Percentiles rank a stretch among this genome's conserved stretches.
Conservation (phyloP, 2,888 invertebrate species). For the Drosophila borborema region DNA sequence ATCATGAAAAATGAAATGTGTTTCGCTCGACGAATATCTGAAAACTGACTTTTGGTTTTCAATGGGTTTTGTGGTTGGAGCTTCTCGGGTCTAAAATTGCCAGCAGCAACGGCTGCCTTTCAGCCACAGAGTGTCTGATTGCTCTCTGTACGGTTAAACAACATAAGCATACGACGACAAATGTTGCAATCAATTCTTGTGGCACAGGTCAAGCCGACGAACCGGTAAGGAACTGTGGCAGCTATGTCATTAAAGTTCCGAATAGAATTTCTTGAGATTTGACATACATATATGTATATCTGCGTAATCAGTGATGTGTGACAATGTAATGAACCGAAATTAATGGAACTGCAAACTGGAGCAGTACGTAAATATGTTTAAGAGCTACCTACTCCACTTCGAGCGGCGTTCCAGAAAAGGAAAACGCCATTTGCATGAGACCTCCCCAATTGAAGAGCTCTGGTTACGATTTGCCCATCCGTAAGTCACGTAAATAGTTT, state of each 20-base stretch:
- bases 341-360: slow-evolving; percentile 72
- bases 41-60: slow-evolving; percentile 58
- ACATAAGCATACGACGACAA: slow-evolving; percentile 34
- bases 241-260: slow-evolving; percentile 58
- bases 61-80: slow-evolving; percentile 24
- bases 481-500: slow-evolving; percentile 77
- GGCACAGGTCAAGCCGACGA: slow-evolving; percentile 71
- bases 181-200: slow-evolving; percentile 77
- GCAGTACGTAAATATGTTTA: slow-evolving; percentile 60
- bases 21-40: slow-evolving; percentile 66
- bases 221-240: slow-evolving; percentile 71
- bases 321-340: slow-evolving; percentile 79
- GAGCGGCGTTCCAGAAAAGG: slow-evolving; percentile 42
- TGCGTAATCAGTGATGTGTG: slow-evolving; percentile 74
- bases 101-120: slow-evolving; percentile 17
- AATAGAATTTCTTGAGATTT: slow-evolving; percentile 36
- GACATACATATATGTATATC: slow-evolving; percentile 14
- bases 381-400: slow-evolving; percentile 34
- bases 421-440: slow-evolving; percentile 51
- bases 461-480: slow-evolving; percentile 38
- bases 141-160: slow-evolving; percentile 64
- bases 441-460: slow-evolving; percentile 36
- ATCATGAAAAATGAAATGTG: slow-evolving; percentile 75
- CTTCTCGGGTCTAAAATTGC: slow-evolving; percentile 35
- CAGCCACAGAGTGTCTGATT: background rate